phyloP scores from a whole-genome alignment of 2,113 vertebrate genomes.

The Neodon shergylaensis region DNA sequence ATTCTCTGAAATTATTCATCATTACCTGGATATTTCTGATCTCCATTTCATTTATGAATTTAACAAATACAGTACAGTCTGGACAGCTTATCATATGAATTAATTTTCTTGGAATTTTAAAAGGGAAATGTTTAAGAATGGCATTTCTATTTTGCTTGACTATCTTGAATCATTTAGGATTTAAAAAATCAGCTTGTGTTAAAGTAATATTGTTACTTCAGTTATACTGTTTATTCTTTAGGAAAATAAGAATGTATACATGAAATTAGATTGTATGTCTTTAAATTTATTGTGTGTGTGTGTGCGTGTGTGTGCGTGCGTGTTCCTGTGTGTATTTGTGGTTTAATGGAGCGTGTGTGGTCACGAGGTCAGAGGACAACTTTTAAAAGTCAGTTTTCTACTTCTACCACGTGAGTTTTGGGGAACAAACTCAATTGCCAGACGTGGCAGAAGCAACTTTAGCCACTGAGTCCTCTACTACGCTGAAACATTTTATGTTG shows the following conservation, averaged over 20 bases:
- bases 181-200: conserved; percentile 71
- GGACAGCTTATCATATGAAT: conserved; percentile 7
- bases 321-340: background rate
- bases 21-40: conserved; percentile 20
- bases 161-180: conserved; percentile 65
- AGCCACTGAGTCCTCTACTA: background rate
- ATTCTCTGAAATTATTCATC: conserved; percentile 47
- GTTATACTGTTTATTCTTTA: conserved; percentile 55
- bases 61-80: conserved; percentile 41
- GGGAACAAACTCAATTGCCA: background rate
- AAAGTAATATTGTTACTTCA: conserved; percentile 56
- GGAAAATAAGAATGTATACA: background rate
- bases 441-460: background rate
- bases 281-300: background rate
- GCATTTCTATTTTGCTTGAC: conserved; percentile 41
- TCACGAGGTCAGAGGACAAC: background rate
- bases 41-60: conserved; percentile 54
- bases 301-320: background rate
- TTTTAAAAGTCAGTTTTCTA: background rate
- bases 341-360: background rate
- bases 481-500: conserved; percentile 35
- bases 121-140: conserved; percentile 65
- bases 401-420: background rate
- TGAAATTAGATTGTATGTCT: background rate
- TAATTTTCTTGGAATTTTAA: conserved; percentile 68